Percentiles rank a stretch among this genome's conserved stretches.
These are phyloP conservation scores for Drosophila tripunctata DNA, from an alignment of 2,888 invertebrate genomes.

Conservation along the genomic window DNA sequence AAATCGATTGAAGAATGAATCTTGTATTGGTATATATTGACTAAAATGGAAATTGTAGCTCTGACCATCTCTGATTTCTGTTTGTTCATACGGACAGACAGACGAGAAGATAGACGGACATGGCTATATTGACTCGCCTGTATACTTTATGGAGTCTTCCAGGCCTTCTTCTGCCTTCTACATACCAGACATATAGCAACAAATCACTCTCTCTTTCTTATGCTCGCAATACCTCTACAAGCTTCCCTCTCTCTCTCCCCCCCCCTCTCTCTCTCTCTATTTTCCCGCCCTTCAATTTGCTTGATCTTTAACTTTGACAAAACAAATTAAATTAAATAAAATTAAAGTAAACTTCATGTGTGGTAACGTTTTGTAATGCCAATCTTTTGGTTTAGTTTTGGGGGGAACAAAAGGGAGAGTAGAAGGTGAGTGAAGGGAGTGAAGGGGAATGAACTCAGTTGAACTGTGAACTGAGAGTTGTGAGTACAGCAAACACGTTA, in stretches of 20 bases:
- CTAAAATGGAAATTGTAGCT: too few species aligned
- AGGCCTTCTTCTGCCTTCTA: neutral
- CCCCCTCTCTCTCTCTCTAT: neutral
- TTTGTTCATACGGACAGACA: too few species aligned
- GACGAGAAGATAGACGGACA: too few species aligned
- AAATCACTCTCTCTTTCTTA: neutral
- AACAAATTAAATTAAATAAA: constrained; percentile 19
- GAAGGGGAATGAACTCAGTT: constrained; percentile 55
- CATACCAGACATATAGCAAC: neutral
- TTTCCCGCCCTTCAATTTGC: neutral
- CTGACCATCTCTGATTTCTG: too few species aligned
- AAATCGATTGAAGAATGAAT: too few species aligned
- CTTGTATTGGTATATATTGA: too few species aligned
- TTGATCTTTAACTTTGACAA: constrained; percentile 7
- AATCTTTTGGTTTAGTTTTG: constrained; percentile 32
- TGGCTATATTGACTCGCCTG: too few species aligned
- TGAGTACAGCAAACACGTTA: constrained; percentile 49
- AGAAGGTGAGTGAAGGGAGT: neutral
- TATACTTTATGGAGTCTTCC: too few species aligned
- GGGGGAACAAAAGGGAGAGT: constrained; percentile 27
- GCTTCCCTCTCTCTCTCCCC: neutral
- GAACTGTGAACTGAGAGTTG: too few species aligned
- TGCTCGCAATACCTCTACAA: too few species aligned
- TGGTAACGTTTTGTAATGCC: constrained; percentile 36
- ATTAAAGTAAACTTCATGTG: constrained; percentile 6